Conservation (phyloP, 2,888 invertebrate genomes). For the Apomyelois bistriatella region DNA sequence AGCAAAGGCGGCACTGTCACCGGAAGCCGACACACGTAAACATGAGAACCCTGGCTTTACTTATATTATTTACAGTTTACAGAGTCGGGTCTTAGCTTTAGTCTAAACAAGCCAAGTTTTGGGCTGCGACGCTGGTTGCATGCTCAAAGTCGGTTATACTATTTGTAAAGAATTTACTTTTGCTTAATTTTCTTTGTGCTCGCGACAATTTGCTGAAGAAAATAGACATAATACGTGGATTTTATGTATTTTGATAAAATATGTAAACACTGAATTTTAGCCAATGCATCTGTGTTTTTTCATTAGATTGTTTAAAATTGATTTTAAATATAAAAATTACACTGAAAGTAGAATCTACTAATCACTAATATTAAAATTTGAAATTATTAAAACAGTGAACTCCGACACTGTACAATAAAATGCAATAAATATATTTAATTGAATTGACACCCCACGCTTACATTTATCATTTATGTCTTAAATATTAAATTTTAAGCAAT, state of each 20-base stretch:
- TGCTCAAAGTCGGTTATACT: slow-evolving; percentile 20
- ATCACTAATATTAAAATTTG: too few relatives aligned
- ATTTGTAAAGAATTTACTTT: slow-evolving; percentile 17
- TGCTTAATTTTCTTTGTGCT: slow-evolving; percentile 14
- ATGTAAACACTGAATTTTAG: not conserved
- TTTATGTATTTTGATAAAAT: not conserved
- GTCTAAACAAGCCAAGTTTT: slow-evolving; percentile 51
- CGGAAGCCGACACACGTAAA: slow-evolving; percentile 18
- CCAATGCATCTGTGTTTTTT: too few relatives aligned
- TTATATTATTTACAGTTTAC: slow-evolving; percentile 44
- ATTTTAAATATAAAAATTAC: too few relatives aligned
- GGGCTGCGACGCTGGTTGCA: slow-evolving; percentile 28
- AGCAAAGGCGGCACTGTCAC: slow-evolving; percentile 37
- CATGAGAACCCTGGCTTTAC: slow-evolving; percentile 1
- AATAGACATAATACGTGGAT: not conserved
- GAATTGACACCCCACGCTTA: too few relatives aligned
- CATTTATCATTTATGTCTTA: too few relatives aligned
- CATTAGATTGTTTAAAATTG: too few relatives aligned
- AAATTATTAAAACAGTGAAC: too few relatives aligned
- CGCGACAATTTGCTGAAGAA: not conserved
- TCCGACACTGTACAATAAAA: too few relatives aligned
- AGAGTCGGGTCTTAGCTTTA: slow-evolving; percentile 40
- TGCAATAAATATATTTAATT: too few relatives aligned
- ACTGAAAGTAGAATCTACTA: too few relatives aligned
- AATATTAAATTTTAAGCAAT: too few relatives aligned